These are phyloP conservation scores for Gasterosteus nipponicus DNA, from an alignment of 2,113 vertebrate genomes.

Conservation along the genomic window DNA sequence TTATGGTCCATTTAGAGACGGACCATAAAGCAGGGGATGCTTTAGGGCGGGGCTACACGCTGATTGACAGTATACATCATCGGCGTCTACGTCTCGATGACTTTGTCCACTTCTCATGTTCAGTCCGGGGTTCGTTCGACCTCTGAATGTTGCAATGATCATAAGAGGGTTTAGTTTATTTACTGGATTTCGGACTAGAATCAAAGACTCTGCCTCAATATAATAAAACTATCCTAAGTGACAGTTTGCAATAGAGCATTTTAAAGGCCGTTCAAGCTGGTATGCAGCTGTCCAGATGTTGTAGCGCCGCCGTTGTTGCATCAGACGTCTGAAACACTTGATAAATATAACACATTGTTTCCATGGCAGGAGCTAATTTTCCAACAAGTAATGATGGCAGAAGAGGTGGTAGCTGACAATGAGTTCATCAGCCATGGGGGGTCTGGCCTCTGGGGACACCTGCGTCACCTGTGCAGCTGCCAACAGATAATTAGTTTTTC, in stretches of 20 bases:
- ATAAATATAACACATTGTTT: not conserved
- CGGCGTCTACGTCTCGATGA: too few relatives aligned
- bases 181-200: too few relatives aligned
- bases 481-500: conserved; percentile 1
- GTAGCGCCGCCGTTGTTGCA: not conserved
- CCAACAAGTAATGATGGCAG: not conserved
- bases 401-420: not conserved
- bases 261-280: too few relatives aligned
- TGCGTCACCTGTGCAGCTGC: conserved; percentile 60
- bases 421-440: not conserved
- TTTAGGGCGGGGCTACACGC: not conserved
- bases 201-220: too few relatives aligned
- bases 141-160: too few relatives aligned
- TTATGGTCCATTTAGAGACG: too few relatives aligned
- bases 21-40: not conserved
- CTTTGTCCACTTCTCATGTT: too few relatives aligned
- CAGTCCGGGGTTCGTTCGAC: too few relatives aligned
- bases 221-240: too few relatives aligned
- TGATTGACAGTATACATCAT: not conserved
- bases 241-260: too few relatives aligned
- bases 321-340: not conserved
- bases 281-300: not conserved
- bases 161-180: too few relatives aligned
- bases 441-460: conserved; percentile 44
- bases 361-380: not conserved